Conservation (phyloP, 1,140 invertebrate genomes). For the Belonocnema kinseyi region DNA sequence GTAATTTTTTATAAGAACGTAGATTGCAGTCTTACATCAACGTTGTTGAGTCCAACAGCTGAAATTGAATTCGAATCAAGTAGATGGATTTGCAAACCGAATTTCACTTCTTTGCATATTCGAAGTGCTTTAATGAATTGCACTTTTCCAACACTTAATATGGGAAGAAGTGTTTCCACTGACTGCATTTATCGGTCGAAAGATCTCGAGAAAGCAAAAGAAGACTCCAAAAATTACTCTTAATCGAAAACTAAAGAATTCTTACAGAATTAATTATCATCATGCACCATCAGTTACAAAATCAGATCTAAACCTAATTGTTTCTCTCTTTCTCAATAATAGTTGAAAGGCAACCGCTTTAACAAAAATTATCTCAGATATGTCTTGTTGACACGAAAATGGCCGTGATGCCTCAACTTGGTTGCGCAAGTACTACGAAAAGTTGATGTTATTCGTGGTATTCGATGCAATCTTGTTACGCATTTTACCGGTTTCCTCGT, state of each 20-base stretch:
- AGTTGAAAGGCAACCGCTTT: too few species aligned
- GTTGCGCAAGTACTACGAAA: constrained; percentile 2
- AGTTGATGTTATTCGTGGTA: neutral
- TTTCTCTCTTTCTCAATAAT: too few species aligned
- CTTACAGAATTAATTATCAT: too few species aligned
- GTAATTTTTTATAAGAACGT: neutral
- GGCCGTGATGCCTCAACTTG: neutral
- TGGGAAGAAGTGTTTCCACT: neutral
- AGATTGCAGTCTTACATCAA: neutral
- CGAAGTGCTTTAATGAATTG: neutral
- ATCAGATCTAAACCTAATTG: too few species aligned
- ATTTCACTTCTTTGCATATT: constrained; percentile 3
- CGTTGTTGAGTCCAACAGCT: neutral
- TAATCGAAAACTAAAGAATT: too few species aligned
- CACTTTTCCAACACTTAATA: neutral
- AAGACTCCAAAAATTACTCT: neutral
- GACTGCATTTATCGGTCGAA: neutral
- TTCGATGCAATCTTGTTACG: constrained; percentile 21
- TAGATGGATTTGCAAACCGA: neutral
- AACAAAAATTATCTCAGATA: too few species aligned
- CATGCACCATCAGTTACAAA: too few species aligned
- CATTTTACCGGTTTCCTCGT: constrained; percentile 15
- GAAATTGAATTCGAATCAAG: too few species aligned
- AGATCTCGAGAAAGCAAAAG: neutral
- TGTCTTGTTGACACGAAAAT: too few species aligned